Percentiles rank a stretch among this genome's conserved stretches.
These are phyloP conservation scores for Alethe castanea DNA, from an alignment of 2,113 vertebrate species.

Conservation along the genomic window DNA sequence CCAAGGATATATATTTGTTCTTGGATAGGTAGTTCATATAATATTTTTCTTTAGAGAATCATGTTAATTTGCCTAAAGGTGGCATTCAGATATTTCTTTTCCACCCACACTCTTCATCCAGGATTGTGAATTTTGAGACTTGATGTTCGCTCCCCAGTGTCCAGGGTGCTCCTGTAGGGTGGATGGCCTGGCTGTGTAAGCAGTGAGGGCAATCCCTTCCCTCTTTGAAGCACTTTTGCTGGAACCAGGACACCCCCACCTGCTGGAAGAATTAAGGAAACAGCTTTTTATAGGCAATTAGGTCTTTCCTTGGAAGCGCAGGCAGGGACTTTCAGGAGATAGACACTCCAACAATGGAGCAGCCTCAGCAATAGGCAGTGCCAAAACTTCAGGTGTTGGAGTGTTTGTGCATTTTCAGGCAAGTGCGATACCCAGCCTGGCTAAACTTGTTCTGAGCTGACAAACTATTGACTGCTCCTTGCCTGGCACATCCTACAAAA, in stretches of 20 bases:
- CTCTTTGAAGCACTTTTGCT: constrained; percentile 19
- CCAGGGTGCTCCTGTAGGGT: not conserved
- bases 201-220: not conserved
- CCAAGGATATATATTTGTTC: not conserved
- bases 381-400: not conserved
- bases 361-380: not conserved
- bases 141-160: not conserved
- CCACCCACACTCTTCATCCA: not conserved
- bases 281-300: not conserved
- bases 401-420: not conserved
- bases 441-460: not conserved
- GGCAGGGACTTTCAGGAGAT: not conserved
- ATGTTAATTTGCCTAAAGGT: not conserved
- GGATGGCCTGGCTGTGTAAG: not conserved
- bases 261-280: constrained; percentile 72
- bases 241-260: constrained; percentile 67
- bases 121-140: not conserved
- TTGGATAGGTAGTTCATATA: not conserved
- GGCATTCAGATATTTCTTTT: not conserved
- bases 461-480: constrained; percentile 9
- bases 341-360: not conserved
- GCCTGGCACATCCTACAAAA: not conserved
- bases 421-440: not conserved
- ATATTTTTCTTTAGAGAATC: not conserved
- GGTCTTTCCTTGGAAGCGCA: not conserved